Percentiles rank a stretch among this genome's conserved stretches.
These are phyloP conservation scores for Pangasius macronema DNA, from an alignment of 2,797 vertebrate species.

Conservation along the genomic window DNA sequence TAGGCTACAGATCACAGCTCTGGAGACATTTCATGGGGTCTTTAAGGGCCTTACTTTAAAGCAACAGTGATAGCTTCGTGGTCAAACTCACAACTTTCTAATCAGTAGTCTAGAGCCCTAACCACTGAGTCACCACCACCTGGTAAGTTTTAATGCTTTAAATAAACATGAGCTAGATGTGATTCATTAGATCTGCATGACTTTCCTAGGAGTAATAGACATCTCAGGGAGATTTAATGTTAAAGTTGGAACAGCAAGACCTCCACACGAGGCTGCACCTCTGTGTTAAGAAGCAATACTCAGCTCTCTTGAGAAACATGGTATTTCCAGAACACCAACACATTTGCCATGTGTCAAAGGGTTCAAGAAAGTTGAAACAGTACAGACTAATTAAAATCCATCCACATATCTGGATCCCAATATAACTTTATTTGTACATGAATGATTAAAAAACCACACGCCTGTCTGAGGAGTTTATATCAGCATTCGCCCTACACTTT, in stretches of 20 bases:
- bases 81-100: neutral
- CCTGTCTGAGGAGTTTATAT: constrained; percentile 1
- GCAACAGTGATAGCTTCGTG: neutral
- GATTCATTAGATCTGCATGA: neutral
- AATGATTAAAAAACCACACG: constrained; percentile 29
- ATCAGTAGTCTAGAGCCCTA: neutral
- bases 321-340: constrained; percentile 20
- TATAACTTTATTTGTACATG: constrained; percentile 24
- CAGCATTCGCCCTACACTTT: neutral
- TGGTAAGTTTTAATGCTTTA: constrained; percentile 9
- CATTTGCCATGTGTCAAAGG: neutral
- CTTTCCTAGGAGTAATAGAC: neutral
- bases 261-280: neutral
- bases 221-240: neutral
- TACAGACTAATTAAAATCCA: constrained; percentile 16
- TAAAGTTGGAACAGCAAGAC: neutral
- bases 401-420: neutral
- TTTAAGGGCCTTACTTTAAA: neutral
- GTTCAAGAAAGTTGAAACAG: constrained; percentile 9
- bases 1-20: neutral
- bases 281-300: neutral
- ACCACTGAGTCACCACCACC: neutral
- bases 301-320: neutral
- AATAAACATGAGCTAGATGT: neutral
- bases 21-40: neutral